Percentiles rank a stretch among this genome's conserved stretches.
These are phyloP conservation scores for Trichopoda pennipes DNA, from an alignment of 2,888 invertebrate genomes.

Conservation along the genomic window DNA sequence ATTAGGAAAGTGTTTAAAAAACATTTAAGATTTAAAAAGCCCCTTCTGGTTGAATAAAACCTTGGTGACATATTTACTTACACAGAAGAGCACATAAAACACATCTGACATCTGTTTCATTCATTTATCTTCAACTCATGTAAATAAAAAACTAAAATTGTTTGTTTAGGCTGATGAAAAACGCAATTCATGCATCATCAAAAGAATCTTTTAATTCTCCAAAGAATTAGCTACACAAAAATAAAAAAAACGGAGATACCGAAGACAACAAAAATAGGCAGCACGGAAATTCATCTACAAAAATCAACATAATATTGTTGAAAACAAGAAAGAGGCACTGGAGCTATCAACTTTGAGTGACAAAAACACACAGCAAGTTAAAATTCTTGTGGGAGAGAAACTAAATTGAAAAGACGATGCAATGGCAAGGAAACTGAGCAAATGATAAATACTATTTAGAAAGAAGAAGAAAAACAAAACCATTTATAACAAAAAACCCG, in stretches of 20 bases:
- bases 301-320: constrained; percentile 43
- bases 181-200: constrained; percentile 46
- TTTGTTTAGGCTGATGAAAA: constrained; percentile 54
- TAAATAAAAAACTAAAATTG: constrained; percentile 27
- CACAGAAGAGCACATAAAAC: background rate
- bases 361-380: constrained; percentile 1
- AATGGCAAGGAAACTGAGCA: background rate
- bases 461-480: background rate
- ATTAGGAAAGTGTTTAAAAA: too few relatives aligned
- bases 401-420: background rate
- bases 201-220: constrained; percentile 30
- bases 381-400: constrained; percentile 46
- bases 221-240: background rate
- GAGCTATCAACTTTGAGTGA: constrained; percentile 29
- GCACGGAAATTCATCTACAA: constrained; percentile 45
- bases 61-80: too few relatives aligned
- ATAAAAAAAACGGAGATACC: too few relatives aligned
- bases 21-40: too few relatives aligned
- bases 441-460: constrained; percentile 31
- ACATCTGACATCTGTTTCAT: constrained; percentile 5
- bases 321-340: constrained; percentile 1
- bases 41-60: too few relatives aligned
- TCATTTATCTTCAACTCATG: constrained; percentile 16
- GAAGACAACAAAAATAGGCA: background rate
- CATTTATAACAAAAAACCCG: constrained; percentile 70